Conservation (phyloP, 1,140 invertebrate species). For the Copidosoma floridanum region DNA sequence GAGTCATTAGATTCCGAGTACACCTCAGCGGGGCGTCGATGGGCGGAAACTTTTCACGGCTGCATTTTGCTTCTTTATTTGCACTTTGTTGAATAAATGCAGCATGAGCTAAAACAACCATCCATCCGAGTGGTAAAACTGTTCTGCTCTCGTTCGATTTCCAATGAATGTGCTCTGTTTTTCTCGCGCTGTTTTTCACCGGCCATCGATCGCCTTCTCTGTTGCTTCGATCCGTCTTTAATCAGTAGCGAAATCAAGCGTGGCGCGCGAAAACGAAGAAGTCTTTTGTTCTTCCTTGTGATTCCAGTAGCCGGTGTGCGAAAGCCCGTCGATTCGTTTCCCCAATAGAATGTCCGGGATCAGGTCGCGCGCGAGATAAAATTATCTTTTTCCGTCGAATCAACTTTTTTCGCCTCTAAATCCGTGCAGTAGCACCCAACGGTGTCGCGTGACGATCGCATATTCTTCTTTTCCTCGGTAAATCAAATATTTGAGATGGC, state of each 20-base stretch:
- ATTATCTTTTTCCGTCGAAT: too few species aligned
- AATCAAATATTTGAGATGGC: constrained; percentile 45
- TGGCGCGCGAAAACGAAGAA: constrained; percentile 12
- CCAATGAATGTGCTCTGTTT: too few species aligned
- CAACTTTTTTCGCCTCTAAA: too few species aligned
- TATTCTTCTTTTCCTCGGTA: constrained; percentile 6
- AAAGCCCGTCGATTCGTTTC: constrained; percentile 5
- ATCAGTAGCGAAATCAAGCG: constrained; percentile 9
- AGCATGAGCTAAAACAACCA: too few species aligned
- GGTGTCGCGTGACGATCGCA: not conserved
- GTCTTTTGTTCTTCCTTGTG: too few species aligned
- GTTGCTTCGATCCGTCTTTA: not conserved
- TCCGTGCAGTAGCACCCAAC: too few species aligned
- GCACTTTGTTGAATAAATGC: too few species aligned
- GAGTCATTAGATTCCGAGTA: constrained; percentile 27
- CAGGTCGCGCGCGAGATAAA: not conserved
- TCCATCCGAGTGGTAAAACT: too few species aligned
- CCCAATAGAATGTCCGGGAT: not conserved
- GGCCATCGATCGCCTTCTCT: too few species aligned
- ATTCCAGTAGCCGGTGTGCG: not conserved
- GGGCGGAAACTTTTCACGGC: constrained; percentile 1
- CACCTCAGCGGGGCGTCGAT: not conserved
- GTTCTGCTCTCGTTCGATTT: too few species aligned
- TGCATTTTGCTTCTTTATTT: too few species aligned
- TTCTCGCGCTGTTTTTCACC: not conserved